Base-by-base conservation (phyloP, 2,113 vertebrate genomes). In the Seriola rivoliana region DNA sequence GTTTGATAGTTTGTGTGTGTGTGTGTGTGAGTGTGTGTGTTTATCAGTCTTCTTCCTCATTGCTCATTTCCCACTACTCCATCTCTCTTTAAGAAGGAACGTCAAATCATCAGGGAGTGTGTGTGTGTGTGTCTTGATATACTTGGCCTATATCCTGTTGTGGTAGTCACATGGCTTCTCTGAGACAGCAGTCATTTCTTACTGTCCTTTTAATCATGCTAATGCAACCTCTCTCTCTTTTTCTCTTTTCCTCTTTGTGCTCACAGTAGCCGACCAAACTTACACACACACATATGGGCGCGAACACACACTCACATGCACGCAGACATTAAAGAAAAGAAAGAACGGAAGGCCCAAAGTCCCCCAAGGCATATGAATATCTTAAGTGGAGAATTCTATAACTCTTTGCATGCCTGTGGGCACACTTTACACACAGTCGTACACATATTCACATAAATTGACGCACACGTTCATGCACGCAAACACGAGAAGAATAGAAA, bases 201-300 rank as follows among this genome's bases (percentile, higher is more conserved):
- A 93, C 93, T 90, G 92, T 91, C 89, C 76, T 93, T 95, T 94
- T 94, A 94, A 95, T 94, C 94, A 95, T 91, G 85, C 89, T 92
- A 93, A 94, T 94, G 89, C 92, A 85, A 84, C 69, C 54, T 14
- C 72, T 69, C 29, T 14, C n/a, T 7, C 70, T 67, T 48, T 55
- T 4, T 64, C 13, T 34, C 54, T 16, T 69, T 69, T n/a, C 7
- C n/a, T 7, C 66, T 67, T 59, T 48, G 3, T 64, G 21, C 46
- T 65, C 76, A 38, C 25, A 42, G 72, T 60, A 80, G 65, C 34
- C 34, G 48, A 70, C 59, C 68, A 36, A 40, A 74, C 57, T 54
- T 48, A 36, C 55, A 60, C 55, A 77, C 78, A 78, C 66, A 70
- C 32, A 74, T 16, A 48, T 48, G 3, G 46, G 46, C 46, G 44